phyloP scores from a whole-genome alignment of 2,888 invertebrate species.

The Melipona bicolor region DNA sequence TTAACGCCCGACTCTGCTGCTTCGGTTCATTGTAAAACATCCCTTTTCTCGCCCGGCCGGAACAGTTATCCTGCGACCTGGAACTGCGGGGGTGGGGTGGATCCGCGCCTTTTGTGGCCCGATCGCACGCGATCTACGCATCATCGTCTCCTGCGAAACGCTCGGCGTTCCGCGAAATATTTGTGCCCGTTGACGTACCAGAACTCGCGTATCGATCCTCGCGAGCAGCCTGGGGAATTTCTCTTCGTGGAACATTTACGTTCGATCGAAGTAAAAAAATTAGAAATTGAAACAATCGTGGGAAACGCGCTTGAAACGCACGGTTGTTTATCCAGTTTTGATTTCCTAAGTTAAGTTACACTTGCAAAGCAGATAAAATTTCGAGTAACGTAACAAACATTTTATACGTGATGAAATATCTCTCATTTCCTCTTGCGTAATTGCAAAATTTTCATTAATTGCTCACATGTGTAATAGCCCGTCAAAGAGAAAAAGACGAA shows the following conservation, averaged over 20 bases:
- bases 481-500: no score
- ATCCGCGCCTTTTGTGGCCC: slow-evolving; percentile 77
- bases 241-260: not conserved
- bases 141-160: slow-evolving; percentile 74
- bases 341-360: no score
- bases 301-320: no score
- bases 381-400: no score
- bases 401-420: no score
- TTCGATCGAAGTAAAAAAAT: not conserved
- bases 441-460: no score
- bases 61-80: slow-evolving; percentile 44
- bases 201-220: slow-evolving; percentile 30
- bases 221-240: not conserved
- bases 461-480: no score
- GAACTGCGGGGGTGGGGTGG: slow-evolving; percentile 47
- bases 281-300: no score
- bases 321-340: no score
- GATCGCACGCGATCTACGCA: slow-evolving; percentile 83
- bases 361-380: no score
- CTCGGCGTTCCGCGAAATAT: slow-evolving; percentile 64
- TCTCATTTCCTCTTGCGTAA: no score
- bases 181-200: slow-evolving; percentile 34
- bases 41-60: slow-evolving; percentile 74
- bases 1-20: slow-evolving; percentile 72
- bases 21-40: slow-evolving; percentile 80